Percentiles rank a stretch among this genome's conserved stretches.
phyloP scores from a whole-genome alignment of 2,113 vertebrate genomes.

The Calcarius ornatus region DNA sequence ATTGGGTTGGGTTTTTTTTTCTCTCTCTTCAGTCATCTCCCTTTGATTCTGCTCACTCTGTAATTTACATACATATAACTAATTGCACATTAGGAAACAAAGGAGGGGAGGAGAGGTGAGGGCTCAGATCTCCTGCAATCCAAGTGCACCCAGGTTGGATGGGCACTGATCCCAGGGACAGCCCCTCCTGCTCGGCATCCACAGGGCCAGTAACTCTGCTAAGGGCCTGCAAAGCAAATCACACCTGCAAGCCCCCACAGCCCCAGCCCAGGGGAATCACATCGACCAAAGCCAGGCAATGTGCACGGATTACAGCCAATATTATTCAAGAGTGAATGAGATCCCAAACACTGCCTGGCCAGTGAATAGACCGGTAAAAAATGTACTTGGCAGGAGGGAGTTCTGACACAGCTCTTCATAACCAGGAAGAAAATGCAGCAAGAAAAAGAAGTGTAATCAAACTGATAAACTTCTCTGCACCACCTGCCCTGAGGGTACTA shows the following conservation, averaged over 20 bases:
- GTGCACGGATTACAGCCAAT: neutral
- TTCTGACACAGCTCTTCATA: conserved; percentile 5
- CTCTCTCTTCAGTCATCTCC: neutral
- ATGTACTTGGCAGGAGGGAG: neutral
- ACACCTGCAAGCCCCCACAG: neutral
- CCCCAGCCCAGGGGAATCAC: neutral
- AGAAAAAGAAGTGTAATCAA: neutral
- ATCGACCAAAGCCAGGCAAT: neutral
- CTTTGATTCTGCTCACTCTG: neutral
- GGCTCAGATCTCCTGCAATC: neutral
- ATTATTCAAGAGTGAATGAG: neutral
- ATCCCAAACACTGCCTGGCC: neutral
- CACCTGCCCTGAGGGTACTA: neutral
- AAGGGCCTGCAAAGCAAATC: conserved; percentile 7
- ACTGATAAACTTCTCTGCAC: neutral
- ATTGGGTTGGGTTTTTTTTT: neutral
- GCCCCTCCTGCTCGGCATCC: neutral
- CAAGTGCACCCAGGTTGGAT: neutral
- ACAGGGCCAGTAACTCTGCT: neutral
- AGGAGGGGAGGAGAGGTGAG: neutral
- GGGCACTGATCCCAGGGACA: neutral
- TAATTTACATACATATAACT: neutral
- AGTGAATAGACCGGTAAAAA: neutral
- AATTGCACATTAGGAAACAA: neutral
- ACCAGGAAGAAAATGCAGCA: neutral